A percentile compares a stretch with the other conserved stretches of the same genome.
These are phyloP conservation scores for Magallana ariakensis DNA, from an alignment of 1,140 invertebrate genomes.

Conservation along the genomic window DNA sequence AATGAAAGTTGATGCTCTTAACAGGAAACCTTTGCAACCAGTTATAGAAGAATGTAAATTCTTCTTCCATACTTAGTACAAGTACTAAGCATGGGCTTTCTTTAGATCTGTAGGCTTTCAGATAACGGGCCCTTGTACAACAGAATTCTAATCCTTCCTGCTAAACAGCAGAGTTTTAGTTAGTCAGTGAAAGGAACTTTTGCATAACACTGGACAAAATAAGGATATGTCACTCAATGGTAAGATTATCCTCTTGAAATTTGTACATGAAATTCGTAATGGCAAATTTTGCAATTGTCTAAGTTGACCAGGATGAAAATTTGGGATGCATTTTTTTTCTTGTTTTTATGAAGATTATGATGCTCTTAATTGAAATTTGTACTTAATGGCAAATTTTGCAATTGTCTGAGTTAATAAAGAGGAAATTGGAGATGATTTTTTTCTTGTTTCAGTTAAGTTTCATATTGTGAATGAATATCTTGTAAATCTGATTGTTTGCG, in stretches of 20 bases:
- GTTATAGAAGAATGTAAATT: conserved; percentile 31
- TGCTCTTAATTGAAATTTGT: no score
- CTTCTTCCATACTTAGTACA: conserved; percentile 28
- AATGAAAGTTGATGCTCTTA: not conserved
- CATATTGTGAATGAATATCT: not conserved
- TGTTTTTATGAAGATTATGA: no score
- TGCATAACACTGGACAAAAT: conserved; percentile 21
- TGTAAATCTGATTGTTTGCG: not conserved
- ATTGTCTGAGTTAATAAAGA: no score
- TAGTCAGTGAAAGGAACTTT: conserved; percentile 1
- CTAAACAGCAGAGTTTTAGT: not conserved
- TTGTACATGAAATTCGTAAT: not conserved
- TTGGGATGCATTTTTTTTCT: not conserved
- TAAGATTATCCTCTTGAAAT: conserved; percentile 2
- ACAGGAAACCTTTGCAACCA: conserved; percentile 25
- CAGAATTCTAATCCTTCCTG: conserved; percentile 20
- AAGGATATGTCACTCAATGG: conserved; percentile 30
- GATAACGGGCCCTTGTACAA: not conserved
- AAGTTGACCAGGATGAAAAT: not conserved
- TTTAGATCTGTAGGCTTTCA: not conserved
- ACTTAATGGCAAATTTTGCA: no score
- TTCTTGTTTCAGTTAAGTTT: not conserved
- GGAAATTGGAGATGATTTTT: not conserved
- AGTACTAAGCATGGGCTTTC: not conserved
- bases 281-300: not conserved